These are phyloP conservation scores for Pristionchus fissidentatus DNA, from an alignment of 2,888 invertebrate genomes.

Conservation along the genomic window DNA sequence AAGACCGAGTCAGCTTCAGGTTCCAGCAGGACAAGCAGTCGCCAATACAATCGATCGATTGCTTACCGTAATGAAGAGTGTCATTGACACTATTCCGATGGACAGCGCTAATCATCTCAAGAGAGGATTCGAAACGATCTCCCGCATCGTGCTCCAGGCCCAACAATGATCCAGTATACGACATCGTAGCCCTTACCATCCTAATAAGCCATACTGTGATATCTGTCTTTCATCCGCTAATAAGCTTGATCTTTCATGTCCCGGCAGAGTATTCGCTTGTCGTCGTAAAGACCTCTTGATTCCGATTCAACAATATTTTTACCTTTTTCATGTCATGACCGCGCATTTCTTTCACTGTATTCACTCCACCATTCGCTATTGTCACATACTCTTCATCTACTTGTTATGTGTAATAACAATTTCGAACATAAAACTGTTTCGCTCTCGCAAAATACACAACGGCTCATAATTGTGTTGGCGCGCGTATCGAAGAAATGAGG, in stretches of 20 bases:
- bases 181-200: neutral
- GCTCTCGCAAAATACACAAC: conserved; percentile 28
- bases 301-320: no score
- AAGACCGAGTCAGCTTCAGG: neutral
- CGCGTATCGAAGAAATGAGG: conserved; percentile 22
- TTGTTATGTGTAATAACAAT: conserved; percentile 34
- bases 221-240: neutral
- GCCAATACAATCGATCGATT: conserved; percentile 26
- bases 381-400: conserved; percentile 24
- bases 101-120: neutral
- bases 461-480: conserved; percentile 27
- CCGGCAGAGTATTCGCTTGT: no score
- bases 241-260: neutral
- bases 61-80: neutral
- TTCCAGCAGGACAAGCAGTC: neutral
- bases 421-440: neutral
- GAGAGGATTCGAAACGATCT: conserved; percentile 36
- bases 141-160: conserved; percentile 25
- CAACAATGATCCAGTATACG: neutral
- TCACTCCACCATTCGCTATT: neutral
- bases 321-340: no score
- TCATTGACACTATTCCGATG: neutral
- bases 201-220: conserved; percentile 22
- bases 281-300: no score
- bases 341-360: no score